Percentiles rank a stretch among this genome's conserved stretches.
Conservation (phyloP, 1,140 invertebrate genomes). For the Ips nitidus region DNA sequence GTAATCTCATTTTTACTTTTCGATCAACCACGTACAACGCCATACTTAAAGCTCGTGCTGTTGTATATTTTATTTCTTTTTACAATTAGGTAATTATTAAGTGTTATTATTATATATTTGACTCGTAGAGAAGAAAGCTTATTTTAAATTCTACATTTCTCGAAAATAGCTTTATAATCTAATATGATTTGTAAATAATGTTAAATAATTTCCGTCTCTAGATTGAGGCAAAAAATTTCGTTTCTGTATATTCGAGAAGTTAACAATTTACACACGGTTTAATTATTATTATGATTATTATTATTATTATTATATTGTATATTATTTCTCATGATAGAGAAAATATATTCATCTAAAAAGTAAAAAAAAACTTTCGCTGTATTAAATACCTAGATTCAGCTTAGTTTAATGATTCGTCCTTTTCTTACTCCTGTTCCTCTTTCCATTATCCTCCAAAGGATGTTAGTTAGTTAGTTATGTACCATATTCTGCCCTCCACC, state of each 20-base stretch:
- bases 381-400: no score
- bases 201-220: conserved; percentile 34
- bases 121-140: not conserved
- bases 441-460: no score
- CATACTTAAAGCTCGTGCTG: no score
- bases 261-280: conserved; percentile 46
- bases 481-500: no score
- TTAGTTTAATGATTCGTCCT: no score
- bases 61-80: no score
- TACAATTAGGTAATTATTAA: no score
- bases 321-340: conserved; percentile 45
- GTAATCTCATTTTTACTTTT: no score
- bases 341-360: conserved; percentile 31
- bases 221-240: conserved; percentile 38
- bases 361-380: not conserved
- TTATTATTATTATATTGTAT: conserved; percentile 42
- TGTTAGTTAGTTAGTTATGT: no score
- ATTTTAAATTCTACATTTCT: conserved; percentile 28
- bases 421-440: no score
- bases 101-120: no score
- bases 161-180: conserved; percentile 15
- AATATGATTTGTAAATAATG: conserved; percentile 46
- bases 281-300: conserved; percentile 30
- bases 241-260: conserved; percentile 45
- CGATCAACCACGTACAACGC: no score